Evolutionary conservation across 2,113 vertebrate species (phyloP), one percentile per base, ranked within the genome.

Genomic region (Pomatostomus ruficeps): DNA sequence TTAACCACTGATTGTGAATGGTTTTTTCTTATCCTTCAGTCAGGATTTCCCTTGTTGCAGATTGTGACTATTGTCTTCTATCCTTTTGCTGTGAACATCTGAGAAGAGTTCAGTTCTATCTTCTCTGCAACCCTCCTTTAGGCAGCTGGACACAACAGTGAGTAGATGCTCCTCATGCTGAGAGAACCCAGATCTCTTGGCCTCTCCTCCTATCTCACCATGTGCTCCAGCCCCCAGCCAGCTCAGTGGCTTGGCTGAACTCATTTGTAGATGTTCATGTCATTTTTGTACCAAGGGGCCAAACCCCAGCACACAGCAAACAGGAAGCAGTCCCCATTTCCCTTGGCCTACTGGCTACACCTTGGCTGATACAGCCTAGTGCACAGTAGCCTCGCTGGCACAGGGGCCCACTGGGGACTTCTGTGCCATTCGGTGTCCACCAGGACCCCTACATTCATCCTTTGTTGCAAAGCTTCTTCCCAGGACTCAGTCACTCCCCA

Each of bases 401-500:
- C 36, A 29, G 10, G 24, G 36, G 15, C 14, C 40, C 42, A 22
- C 5, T 28, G 36, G 42, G 65, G 61, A 52, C 24, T 91, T 51
- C 58, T 77, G 65, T 36, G 33, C 61, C 23, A 26, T 33, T 33
- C 63, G 48, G 13, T 79, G 52, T 21, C 46, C 38, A 71, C 19
- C 31, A 87, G 68, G 21, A 61, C 12, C 10, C 19, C 14, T 9
- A 8, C 35, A 21, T 31, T 11, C 0, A 0, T 57, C n/a, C 36
- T 82, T 51, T 35, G 25, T 19, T 38, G 51, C 52, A 79, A 71
- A 88, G 22, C n/a, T 67, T n/a, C 35, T 72, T 82, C 52, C 38
- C 49, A 46, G 33, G 46, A 46, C 31, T 54, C 2, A 0, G 2
- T 54, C 2, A 0, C 2, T 31, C 31, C 31, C 22, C 38, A 58